Evolutionary conservation across 2,888 invertebrate species (phyloP).

Genomic region (Hirtodrosophila alboralis): DNA sequence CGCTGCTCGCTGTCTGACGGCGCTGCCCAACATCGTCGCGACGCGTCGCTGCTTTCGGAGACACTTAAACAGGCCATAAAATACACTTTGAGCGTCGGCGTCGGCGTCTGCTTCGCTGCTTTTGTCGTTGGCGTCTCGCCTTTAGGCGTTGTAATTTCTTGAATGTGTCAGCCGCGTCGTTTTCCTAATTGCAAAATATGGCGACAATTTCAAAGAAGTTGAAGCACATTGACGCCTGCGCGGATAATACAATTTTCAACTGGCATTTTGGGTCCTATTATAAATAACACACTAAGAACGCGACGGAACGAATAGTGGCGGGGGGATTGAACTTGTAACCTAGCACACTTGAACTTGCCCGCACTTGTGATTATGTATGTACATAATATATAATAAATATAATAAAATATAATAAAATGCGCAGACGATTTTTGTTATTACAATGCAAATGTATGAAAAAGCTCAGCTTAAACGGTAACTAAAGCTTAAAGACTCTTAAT

Average conservation of each 20-base stretch:
- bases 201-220: constrained; percentile 76
- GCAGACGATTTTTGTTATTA: constrained; percentile 32
- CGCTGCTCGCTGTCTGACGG: constrained; percentile 11
- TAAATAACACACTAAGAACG: constrained; percentile 47
- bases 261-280: constrained; percentile 71
- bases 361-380: no score
- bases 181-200: constrained; percentile 74
- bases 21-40: background rate
- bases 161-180: constrained; percentile 65
- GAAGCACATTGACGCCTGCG: constrained; percentile 65
- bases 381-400: constrained; percentile 66
- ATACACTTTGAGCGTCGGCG: constrained; percentile 69
- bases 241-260: constrained; percentile 82
- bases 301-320: background rate
- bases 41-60: constrained; percentile 32
- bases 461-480: constrained; percentile 40
- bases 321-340: constrained; percentile 39
- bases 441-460: constrained; percentile 37
- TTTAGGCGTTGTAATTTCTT: constrained; percentile 72
- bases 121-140: constrained; percentile 46
- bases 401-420: constrained; percentile 21
- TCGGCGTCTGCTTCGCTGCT: constrained; percentile 26
- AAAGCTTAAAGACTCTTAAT: constrained; percentile 7
- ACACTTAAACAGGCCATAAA: constrained; percentile 76
- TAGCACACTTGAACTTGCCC: constrained; percentile 48